Percentiles rank a stretch among this genome's conserved stretches.
Evolutionary conservation across 2,113 vertebrate species (phyloP).

Genomic region (Microcebus griseorufus): DNA sequence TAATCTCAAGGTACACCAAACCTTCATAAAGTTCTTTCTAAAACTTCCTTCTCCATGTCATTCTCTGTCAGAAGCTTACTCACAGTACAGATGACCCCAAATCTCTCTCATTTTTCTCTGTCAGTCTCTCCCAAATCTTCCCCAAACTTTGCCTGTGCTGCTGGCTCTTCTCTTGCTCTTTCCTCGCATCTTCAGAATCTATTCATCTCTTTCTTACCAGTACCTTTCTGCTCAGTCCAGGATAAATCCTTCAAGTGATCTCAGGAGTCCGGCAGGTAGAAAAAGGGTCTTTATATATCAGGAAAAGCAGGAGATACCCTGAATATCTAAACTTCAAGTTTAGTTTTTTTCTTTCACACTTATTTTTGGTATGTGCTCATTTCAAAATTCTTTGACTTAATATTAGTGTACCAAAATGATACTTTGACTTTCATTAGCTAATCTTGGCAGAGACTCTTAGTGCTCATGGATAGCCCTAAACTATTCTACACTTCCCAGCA

Average conservation of each 20-base stretch:
- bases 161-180: background rate
- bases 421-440: background rate
- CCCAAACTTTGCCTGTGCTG: background rate
- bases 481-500: background rate
- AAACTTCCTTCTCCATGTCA: background rate
- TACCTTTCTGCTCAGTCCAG: background rate
- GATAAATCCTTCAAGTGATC: background rate
- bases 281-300: background rate
- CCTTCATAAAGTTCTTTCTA: background rate
- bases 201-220: background rate
- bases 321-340: background rate
- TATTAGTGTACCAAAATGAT: background rate
- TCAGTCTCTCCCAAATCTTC: background rate
- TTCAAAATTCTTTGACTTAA: conserved; percentile 19
- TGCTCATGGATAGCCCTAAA: background rate
- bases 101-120: background rate
- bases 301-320: background rate
- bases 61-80: background rate
- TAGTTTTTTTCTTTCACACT: background rate
- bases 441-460: background rate
- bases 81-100: background rate
- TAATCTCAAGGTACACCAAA: background rate
- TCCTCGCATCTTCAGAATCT: background rate
- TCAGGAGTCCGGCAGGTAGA: background rate
- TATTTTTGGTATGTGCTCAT: background rate